These are phyloP conservation scores for Carduelis carduelis DNA, from an alignment of 2,797 vertebrate genomes.

Conservation along the genomic window DNA sequence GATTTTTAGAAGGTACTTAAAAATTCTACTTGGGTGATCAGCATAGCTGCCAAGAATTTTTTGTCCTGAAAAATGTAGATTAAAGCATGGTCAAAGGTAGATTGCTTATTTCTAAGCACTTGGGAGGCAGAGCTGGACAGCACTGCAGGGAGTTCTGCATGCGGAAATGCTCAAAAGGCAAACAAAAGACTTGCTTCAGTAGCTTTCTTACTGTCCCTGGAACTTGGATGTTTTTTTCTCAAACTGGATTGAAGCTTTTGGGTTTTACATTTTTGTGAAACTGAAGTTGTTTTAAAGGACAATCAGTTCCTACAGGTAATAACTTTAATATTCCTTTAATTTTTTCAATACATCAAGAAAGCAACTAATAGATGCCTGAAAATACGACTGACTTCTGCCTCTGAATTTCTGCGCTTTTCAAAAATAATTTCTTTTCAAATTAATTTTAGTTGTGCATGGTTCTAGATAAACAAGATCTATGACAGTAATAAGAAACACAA, in stretches of 20 bases:
- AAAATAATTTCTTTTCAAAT: neutral
- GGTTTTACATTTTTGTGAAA: neutral
- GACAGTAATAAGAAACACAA: neutral
- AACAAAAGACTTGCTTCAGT: neutral
- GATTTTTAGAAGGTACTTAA: neutral
- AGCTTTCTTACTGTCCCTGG: neutral
- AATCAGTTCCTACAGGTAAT: neutral
- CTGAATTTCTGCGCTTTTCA: neutral
- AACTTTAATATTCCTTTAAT: neutral
- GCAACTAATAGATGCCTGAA: neutral
- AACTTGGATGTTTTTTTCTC: neutral
- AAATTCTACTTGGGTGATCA: neutral
- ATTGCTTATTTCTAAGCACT: neutral
- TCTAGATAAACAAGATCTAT: neutral
- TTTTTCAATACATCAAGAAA: neutral
- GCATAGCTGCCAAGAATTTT: neutral
- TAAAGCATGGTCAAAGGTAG: neutral
- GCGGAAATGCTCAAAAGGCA: neutral
- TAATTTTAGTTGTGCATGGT: neutral
- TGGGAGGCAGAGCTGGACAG: neutral
- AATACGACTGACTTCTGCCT: neutral
- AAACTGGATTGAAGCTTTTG: neutral
- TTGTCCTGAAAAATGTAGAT: slow-evolving; percentile 11
- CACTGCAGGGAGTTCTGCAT: neutral
- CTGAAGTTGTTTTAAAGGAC: neutral